Percentiles rank a stretch among this genome's conserved stretches.
These are phyloP conservation scores for Sebastes iracundus DNA, from an alignment of 2,797 vertebrate genomes.

Conservation along the genomic window DNA sequence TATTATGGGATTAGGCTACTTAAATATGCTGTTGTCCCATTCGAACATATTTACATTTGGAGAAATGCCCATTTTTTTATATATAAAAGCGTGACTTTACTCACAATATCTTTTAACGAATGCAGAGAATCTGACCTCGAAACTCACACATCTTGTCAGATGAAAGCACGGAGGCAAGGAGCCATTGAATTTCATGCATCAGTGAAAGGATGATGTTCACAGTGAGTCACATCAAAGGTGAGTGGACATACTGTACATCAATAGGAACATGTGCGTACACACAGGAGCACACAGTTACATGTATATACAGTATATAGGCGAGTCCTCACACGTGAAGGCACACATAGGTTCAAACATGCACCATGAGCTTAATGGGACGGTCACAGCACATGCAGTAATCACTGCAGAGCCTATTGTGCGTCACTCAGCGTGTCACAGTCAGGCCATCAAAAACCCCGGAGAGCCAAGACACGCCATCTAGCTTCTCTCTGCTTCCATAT, in stretches of 20 bases:
- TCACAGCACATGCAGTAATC: constrained; percentile 35
- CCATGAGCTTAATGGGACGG: constrained; percentile 20
- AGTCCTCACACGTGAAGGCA: constrained; percentile 4
- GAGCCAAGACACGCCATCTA: constrained; percentile 51
- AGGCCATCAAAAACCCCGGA: constrained; percentile 62
- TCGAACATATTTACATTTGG: neutral
- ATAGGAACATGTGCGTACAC: constrained; percentile 19
- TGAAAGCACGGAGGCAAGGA: constrained; percentile 27
- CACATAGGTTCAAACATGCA: neutral
- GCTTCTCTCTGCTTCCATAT: constrained; percentile 36
- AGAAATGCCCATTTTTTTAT: neutral
- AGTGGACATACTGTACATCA: constrained; percentile 23
- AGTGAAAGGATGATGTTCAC: constrained; percentile 33
- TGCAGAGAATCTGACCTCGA: constrained; percentile 7
- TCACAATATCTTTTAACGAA: neutral
- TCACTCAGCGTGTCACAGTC: constrained; percentile 66
- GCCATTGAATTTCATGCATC: constrained; percentile 52
- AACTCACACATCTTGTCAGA: constrained; percentile 12
- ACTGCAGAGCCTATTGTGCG: constrained; percentile 38
- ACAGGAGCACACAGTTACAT: neutral
- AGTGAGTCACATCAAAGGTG: constrained; percentile 40
- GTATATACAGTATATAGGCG: neutral
- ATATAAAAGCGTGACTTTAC: neutral
- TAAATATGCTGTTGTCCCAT: neutral
- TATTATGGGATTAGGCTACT: neutral